phyloP scores from a whole-genome alignment of 2,113 vertebrate species.

The Rhombomys opimus region DNA sequence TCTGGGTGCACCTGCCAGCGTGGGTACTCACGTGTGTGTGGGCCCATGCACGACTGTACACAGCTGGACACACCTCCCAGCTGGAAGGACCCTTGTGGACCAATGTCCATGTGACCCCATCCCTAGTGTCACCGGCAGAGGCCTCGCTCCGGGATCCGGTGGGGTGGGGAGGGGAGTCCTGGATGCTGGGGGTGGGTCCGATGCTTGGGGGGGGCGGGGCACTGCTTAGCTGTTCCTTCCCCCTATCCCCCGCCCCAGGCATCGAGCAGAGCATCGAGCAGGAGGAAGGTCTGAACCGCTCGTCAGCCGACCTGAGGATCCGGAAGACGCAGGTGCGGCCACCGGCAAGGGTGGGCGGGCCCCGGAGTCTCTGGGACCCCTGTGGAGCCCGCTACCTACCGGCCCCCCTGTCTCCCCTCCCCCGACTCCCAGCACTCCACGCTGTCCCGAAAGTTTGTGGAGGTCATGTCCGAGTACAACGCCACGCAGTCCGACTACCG shows the following conservation, averaged over 20 bases:
- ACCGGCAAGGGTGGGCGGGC: neutral
- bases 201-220: too few relatives aligned
- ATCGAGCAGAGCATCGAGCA: constrained; percentile 97
- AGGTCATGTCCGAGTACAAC: constrained; percentile 92
- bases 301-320: constrained; percentile 97
- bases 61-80: neutral
- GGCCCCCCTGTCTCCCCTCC: neutral
- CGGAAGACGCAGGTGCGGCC: constrained; percentile 95
- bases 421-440: constrained; percentile 87
- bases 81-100: neutral
- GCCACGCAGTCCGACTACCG: constrained; percentile 90
- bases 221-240: neutral
- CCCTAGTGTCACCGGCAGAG: neutral
- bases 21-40: neutral
- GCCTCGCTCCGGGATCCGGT: too few relatives aligned
- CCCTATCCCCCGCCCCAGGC: constrained; percentile 83
- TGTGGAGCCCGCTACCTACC: neutral
- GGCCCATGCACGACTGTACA: neutral
- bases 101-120: neutral
- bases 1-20: too few relatives aligned
- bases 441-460: constrained; percentile 91
- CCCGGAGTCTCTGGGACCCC: neutral
- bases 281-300: constrained; percentile 95
- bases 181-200: neutral
- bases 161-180: neutral